Evolutionary conservation across 1,140 invertebrate genomes (phyloP).

Genomic region (Colletes latitarsis): DNA sequence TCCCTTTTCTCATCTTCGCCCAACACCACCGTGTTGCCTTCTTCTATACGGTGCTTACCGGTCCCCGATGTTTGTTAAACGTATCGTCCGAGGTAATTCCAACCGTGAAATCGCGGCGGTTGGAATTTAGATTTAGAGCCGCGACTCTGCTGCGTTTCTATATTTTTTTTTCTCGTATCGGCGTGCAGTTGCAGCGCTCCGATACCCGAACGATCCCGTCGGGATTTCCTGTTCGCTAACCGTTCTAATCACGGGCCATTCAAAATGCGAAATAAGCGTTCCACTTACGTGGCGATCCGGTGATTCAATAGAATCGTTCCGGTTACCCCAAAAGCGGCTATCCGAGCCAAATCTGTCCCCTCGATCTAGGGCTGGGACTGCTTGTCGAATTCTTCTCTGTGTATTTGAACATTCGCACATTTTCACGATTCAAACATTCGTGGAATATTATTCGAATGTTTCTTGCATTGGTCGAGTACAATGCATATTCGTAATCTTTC

Average conservation of each 20-base stretch:
- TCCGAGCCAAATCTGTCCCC: constrained; percentile 38
- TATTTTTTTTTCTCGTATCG: constrained; percentile 25
- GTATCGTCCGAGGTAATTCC: constrained; percentile 40
- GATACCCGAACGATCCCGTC: neutral
- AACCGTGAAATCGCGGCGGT: constrained; percentile 36
- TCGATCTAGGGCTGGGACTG: neutral
- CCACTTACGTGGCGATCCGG: constrained; percentile 35
- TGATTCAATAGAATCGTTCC: constrained; percentile 39
- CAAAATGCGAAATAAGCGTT: constrained; percentile 49
- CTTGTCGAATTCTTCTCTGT: too few relatives aligned
- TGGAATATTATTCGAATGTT: neutral
- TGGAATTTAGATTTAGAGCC: constrained; percentile 41
- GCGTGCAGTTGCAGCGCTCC: neutral
- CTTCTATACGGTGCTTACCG: constrained; percentile 16
- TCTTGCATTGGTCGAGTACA: neutral
- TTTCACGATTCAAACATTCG: too few relatives aligned
- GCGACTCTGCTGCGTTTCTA: constrained; percentile 14
- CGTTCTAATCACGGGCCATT: constrained; percentile 38
- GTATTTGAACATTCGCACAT: too few relatives aligned
- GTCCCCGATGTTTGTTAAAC: constrained; percentile 61
- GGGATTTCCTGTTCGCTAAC: constrained; percentile 20
- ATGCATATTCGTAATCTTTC: too few relatives aligned
- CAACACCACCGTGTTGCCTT: constrained; percentile 31
- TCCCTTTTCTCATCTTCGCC: constrained; percentile 43
- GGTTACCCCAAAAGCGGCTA: constrained; percentile 43